Percentiles rank a stretch among this genome's conserved stretches.
phyloP scores from a whole-genome alignment of 1,140 invertebrate genomes.

The Parasteatoda tepidariorum region DNA sequence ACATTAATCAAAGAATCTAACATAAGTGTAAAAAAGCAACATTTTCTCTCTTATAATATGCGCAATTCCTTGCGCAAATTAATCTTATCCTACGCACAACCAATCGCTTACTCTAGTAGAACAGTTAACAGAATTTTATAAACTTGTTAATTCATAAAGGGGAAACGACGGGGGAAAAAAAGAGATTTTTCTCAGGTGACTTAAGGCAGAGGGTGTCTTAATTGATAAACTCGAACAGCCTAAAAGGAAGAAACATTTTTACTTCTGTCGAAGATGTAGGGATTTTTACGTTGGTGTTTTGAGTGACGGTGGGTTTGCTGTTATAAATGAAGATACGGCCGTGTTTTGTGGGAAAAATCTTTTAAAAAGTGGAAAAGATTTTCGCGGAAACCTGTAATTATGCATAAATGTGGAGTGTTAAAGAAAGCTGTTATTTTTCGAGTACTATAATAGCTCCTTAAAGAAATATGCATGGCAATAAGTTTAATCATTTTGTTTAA shows the following conservation, averaged over 20 bases:
- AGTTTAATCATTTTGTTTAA: slow-evolving; percentile 46
- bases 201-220: slow-evolving; percentile 18
- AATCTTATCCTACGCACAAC: slow-evolving; percentile 32
- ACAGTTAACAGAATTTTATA: slow-evolving; percentile 54
- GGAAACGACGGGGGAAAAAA: neutral
- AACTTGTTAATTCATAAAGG: slow-evolving; percentile 50
- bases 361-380: slow-evolving; percentile 30
- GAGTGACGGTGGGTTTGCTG: slow-evolving; percentile 27
- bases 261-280: slow-evolving; percentile 9
- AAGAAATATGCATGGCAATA: slow-evolving; percentile 50
- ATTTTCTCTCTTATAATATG: neutral
- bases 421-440: slow-evolving; percentile 37
- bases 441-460: slow-evolving; percentile 27
- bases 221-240: slow-evolving; percentile 36
- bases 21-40: neutral
- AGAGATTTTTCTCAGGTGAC: slow-evolving; percentile 26
- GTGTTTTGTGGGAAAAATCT: slow-evolving; percentile 19
- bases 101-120: neutral
- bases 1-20: slow-evolving; percentile 30
- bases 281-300: slow-evolving; percentile 29
- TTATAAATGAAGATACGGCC: slow-evolving; percentile 52
- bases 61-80: slow-evolving; percentile 14
- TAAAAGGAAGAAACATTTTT: slow-evolving; percentile 54
- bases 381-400: slow-evolving; percentile 49
- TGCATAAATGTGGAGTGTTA: slow-evolving; percentile 53